These are phyloP conservation scores for Watsonalla binaria DNA, from an alignment of 2,888 invertebrate genomes.

Conservation along the genomic window DNA sequence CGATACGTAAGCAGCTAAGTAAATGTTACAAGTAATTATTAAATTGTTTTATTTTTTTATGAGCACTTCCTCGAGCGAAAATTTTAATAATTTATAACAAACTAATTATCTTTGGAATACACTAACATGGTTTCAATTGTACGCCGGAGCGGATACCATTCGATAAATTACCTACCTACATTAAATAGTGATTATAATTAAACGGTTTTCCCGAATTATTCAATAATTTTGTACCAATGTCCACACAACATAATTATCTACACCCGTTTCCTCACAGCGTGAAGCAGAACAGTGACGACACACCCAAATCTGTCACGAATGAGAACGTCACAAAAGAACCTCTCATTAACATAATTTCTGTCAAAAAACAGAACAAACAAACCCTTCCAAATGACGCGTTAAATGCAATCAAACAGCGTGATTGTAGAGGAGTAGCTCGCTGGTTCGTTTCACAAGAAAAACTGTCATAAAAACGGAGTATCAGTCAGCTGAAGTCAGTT, in stretches of 20 bases:
- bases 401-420: constrained; percentile 65
- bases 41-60: too few species aligned
- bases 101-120: background rate
- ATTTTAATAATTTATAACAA: background rate
- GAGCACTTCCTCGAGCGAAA: background rate
- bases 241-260: too few species aligned
- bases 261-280: too few species aligned
- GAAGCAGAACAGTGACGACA: too few species aligned
- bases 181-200: too few species aligned
- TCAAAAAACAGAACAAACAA: constrained; percentile 54
- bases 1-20: too few species aligned
- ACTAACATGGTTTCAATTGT: constrained; percentile 8
- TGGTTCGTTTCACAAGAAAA: constrained; percentile 40
- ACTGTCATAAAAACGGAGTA: constrained; percentile 48
- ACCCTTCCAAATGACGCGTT: constrained; percentile 67
- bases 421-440: constrained; percentile 58
- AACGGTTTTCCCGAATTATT: too few species aligned
- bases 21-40: too few species aligned
- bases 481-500: constrained; percentile 50
- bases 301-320: background rate
- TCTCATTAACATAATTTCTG: constrained; percentile 60
- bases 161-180: too few species aligned
- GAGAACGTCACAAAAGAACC: constrained; percentile 19
- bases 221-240: too few species aligned
- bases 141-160: background rate